Evolutionary conservation across 64 coral and sea anemone genomes (phyloP).

Genomic region (Montipora capricornis): DNA sequence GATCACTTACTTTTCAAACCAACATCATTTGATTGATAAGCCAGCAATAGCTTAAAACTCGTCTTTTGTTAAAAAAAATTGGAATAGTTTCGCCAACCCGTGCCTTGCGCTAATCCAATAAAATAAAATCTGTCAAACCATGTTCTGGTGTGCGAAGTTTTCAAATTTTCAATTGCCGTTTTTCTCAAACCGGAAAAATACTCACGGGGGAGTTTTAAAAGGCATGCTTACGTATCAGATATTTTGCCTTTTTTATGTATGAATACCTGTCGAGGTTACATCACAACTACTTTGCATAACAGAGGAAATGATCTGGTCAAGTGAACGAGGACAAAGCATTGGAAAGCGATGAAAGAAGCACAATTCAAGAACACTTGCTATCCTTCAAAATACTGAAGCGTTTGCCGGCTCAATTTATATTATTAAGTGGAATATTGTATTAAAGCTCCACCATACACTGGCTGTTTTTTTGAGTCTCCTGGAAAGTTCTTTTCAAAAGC

Average conservation of each 20-base stretch:
- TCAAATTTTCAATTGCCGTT: neutral
- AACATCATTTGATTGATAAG: constrained; percentile 10
- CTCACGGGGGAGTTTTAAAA: neutral
- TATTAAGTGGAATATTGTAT: too few relatives aligned
- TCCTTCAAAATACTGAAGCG: too few relatives aligned
- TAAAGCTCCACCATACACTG: too few relatives aligned
- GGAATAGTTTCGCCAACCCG: constrained; percentile 4
- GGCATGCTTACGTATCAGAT: constrained; percentile 11
- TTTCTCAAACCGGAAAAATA: constrained; percentile 18
- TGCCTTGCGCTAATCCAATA: constrained; percentile 18
- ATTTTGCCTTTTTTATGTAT: constrained; percentile 17
- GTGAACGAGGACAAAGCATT: constrained; percentile 3
- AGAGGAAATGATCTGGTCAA: constrained; percentile 5
- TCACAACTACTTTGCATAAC: constrained; percentile 48
- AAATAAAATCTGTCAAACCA: neutral
- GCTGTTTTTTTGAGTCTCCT: too few relatives aligned
- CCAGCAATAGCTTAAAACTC: neutral
- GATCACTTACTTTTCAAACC: neutral
- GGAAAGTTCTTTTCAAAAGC: neutral
- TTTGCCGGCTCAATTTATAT: too few relatives aligned
- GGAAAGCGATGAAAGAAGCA: neutral
- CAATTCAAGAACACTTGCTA: too few relatives aligned
- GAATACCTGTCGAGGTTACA: constrained; percentile 19
- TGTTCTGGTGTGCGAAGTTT: neutral
- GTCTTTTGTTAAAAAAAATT: neutral